Evolutionary conservation across 2,888 invertebrate species (phyloP), one percentile per base, ranked within the genome.

Genomic region (Noctua comes): DNA sequence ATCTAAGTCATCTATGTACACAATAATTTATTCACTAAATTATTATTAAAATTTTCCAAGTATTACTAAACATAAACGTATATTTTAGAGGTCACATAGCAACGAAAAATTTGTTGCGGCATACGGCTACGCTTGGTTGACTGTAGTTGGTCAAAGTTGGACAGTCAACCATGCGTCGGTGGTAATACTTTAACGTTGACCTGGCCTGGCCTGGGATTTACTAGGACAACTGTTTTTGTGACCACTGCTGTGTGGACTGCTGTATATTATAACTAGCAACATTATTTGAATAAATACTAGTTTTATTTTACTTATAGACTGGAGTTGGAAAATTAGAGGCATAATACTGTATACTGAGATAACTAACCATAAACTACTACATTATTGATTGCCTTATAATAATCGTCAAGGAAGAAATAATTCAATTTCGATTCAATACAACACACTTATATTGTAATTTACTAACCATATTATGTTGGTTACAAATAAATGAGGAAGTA

Each of bases 81-180:
- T 68, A 73, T 74, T 78, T 79, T 80, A 66, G 82, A 85, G 88
- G 87, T 77, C 80, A 72, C 73, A 24, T 51, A 24, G 76, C 69
- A 80, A 69, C 82, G 46, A 73, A 75, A 75, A 40, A 59, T 73
- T 59, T 27, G 48, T 82, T 82, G 74, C 80, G 68, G 81, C 68
- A 75, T 27, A 48, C 10, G 27, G 71, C 57, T 64, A 79, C 66
- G 82, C 73, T 80, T 73, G 65, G 85, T 70, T 82, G 69, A 18
- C 5, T 48, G 51, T 68, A 75, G 76, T 73, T 74, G 84, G 75
- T 48, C 64, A 64, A 66, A 86, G 8, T 68, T 54, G 40, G 16
- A 68, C 16, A 66, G 66, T 43, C 1, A 3, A 43, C 8, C n/a
- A n/a, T n/a, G n/a, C 43, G 36, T 36, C 5, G 0, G 36, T 36